Percentiles rank a stretch among this genome's conserved stretches.
Evolutionary conservation across 2,113 vertebrate genomes (phyloP).

Genomic region (Cricetomys ansorgei): DNA sequence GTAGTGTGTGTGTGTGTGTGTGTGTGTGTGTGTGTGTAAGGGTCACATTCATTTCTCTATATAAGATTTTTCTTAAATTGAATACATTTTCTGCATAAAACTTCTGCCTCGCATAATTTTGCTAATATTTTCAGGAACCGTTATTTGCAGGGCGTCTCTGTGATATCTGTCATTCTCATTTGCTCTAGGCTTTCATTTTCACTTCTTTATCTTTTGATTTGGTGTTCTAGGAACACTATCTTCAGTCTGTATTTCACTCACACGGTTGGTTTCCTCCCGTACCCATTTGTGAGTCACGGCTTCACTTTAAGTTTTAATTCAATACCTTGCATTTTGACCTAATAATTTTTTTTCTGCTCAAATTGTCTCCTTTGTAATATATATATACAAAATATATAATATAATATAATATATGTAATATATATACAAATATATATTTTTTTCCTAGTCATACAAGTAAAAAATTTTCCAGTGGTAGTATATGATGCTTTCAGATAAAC

Average conservation of each 20-base stretch:
- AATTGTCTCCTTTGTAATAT: neutral
- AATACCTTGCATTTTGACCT: neutral
- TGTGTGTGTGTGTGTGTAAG: neutral
- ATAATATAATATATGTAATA: too few species aligned
- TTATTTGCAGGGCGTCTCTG: conserved; percentile 21
- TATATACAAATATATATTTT: neutral
- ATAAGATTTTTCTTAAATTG: neutral
- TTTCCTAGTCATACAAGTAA: neutral
- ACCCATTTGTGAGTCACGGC: neutral
- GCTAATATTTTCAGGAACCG: conserved; percentile 32
- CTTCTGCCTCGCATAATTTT: conserved; percentile 11
- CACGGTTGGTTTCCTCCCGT: conserved; percentile 52
- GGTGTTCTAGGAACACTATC: conserved; percentile 77
- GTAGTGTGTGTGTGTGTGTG: neutral
- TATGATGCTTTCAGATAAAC: conserved; percentile 8
- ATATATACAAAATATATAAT: neutral
- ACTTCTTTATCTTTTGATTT: conserved; percentile 64
- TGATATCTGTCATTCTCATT: conserved; percentile 47
- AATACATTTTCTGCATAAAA: neutral
- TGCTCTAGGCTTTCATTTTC: conserved; percentile 71
- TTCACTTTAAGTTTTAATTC: conserved; percentile 43
- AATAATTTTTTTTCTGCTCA: neutral
- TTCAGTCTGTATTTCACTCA: conserved; percentile 39
- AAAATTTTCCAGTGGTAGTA: neutral
- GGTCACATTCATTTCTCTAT: neutral